Conservation (phyloP, 2,797 vertebrate genomes). For the Acomys russatus region DNA sequence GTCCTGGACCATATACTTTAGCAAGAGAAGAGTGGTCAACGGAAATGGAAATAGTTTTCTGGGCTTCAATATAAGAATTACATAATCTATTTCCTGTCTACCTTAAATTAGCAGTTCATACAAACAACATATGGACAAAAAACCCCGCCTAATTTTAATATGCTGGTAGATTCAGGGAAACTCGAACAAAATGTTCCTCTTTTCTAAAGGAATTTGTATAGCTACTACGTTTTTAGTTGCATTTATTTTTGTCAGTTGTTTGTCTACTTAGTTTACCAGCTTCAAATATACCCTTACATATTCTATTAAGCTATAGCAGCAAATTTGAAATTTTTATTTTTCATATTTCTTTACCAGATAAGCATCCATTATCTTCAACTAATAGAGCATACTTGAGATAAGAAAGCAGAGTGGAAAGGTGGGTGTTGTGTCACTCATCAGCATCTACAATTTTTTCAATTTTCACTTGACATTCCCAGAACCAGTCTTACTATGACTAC, state of each 20-base stretch:
- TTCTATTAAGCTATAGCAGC: not conserved
- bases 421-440: not conserved
- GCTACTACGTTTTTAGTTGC: not conserved
- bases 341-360: conserved; percentile 21
- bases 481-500: not conserved
- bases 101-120: conserved; percentile 40
- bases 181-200: conserved; percentile 16
- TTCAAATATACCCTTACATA: not conserved
- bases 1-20: conserved; percentile 29
- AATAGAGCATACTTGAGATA: not conserved
- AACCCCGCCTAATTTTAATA: not conserved
- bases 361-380: conserved; percentile 23
- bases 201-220: conserved; percentile 21
- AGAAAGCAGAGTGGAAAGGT: not conserved
- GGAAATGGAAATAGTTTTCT: conserved; percentile 53
- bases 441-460: conserved; percentile 12
- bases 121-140: not conserved
- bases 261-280: conserved; percentile 14
- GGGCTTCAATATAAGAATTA: not conserved
- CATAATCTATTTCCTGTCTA: conserved; percentile 22
- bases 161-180: not conserved
- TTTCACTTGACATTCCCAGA: conserved; percentile 25
- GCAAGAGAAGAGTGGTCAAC: conserved; percentile 39
- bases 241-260: not conserved
- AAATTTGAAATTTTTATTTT: conserved; percentile 45